Evolutionary conservation across 64 coral and sea anemone species (phyloP), one percentile per base, ranked within the genome.

Genomic region (Dendrophyllia cribrosa): DNA sequence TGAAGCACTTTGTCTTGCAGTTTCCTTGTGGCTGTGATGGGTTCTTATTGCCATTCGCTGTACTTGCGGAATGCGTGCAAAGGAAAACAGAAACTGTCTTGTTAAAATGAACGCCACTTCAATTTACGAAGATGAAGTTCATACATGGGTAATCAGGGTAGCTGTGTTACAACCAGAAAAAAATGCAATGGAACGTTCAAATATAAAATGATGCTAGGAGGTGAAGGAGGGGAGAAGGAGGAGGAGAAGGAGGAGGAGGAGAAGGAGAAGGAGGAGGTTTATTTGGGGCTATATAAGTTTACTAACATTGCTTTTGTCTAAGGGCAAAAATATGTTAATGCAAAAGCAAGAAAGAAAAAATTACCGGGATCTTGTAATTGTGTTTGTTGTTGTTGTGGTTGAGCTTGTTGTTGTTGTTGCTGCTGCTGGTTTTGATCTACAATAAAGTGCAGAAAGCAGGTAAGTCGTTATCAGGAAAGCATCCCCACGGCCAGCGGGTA

Each of bases 1-100:
- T 85, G 77, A 87, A 94, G 9, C 92, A 94, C 15, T 73, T 89
- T 15, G 63, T 94, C 49, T 89, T 51, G 71, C 87, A 94, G 87
- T 82, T 85, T 45, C 60, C 62, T 49, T 85, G 60, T 16, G 43
- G 14, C 0, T 85, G 60, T 26, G 17, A 49, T 75, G 72, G 9
- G 45, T 51, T 86, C 21, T 93, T 93, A 25, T 93, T 77, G 6
- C 8, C 48, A 7, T 67, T 84, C 61, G 70, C 70, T 85, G 90
- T 16, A 86, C 43, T 91, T 61, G 76, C 24, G 6, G 43, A 60
- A 45, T 64, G 52, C 3, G 17, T 50, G 59, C 7, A 47, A 64
- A 82, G 19, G 21, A 26, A 79, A 56, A 45, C 26, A 12, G 12
- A 44, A 72, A 14, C 19, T 4, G 13, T 75, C 34, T 75, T 0